Evolutionary conservation across 37 sponge, comb jelly and placozoan species (phyloP), one percentile per base, ranked within the genome.

Genomic region (Geodia barretti): DNA sequence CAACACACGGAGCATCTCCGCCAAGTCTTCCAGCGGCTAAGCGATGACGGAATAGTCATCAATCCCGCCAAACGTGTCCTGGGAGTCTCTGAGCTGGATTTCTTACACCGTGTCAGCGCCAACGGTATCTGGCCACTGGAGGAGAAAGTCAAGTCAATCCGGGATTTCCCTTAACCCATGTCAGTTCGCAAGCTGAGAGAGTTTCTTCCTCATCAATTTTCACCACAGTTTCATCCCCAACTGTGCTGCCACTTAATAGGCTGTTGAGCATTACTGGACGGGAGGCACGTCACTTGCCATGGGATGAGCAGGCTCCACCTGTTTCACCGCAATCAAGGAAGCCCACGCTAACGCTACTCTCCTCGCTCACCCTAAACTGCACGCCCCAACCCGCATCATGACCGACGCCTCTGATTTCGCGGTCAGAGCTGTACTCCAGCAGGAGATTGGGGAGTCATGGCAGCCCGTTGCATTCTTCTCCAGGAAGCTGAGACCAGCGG

Each of bases 401-500:
- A 82, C 89, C 4, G 91, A 89, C 64, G 80, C 89, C 62, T 89
- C 83, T 42, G 68, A 85, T 77, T 36, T 25, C 25, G 39, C 71
- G 2, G 41, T 70, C 3, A 36, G 71, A 2, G 71, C 71, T 19
- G 71, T 70, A 4, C 39, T 70, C 35, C 71, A 70, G 41, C 71
- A 70, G 39, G 4, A 36, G 4, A 3, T 70, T 4, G 41, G 20
- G 25, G 41, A 21, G 0, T 3, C 20, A 14, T 47, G 54, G 54
- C 14, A 47, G 7, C 54, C n/a, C n/a, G n/a, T n/a, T n/a, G n/a
- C n/a, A n/a, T n/a, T n/a, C n/a, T n/a, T 47, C 14, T 47, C 14
- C 54, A 17, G 14, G 54, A 47, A 47, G 54, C 7, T 47, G 54
- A 47, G 11, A 47, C 54, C 54, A 17, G 54, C 54, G 7, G 54